Evolutionary conservation across 2,888 invertebrate genomes (phyloP), one percentile per base, ranked within the genome.

Genomic region (Eupithecia dodoneata): DNA sequence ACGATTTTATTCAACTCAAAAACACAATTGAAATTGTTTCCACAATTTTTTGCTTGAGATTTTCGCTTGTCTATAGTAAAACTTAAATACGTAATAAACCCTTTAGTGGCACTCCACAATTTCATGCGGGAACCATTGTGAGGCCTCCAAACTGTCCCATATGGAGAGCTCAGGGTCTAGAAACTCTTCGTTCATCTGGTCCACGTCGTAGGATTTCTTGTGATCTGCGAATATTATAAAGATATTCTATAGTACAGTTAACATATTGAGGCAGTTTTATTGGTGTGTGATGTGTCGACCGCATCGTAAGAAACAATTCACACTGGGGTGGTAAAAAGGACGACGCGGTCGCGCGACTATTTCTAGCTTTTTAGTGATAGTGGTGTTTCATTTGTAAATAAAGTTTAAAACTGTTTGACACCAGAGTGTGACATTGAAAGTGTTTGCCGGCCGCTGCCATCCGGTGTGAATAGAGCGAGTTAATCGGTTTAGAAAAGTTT

Each of bases 111-210:
- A 70, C 91, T 98, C 97, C 66, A 97, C 88, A 47, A 97, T 96
- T 80, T 98, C 98, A 80, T 97, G 96, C 0, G 97, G 97, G 85
- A 97, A 95, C 98, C 98, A 98, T 87, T 98, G 97, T 0, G 98
- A 98, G 79, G 97, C 96, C 88, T 98, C 98, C 70, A 98, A 87
- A 18, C 97, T 97, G 90, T 98, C 98, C 97, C 98, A 98, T 45
- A 98, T 90, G 73, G 97, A 97, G 76, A 97, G 95, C 86, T 98
- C 98, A 42, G 97, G 96, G 82, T 98, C 97, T 67, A 97, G 95
- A 73, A 96, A 95, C 77, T 98, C 98, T 81, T 97, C 96, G 87
- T 98, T 98, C 87, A 97, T 86, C 88, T 97, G 97, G 67, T 98
- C 98, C 4, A 97, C 93, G 87, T 98, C 98, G 72, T 97, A 88